Percentiles rank a stretch among this genome's conserved stretches.
Evolutionary conservation across 1,140 invertebrate species (phyloP).

Genomic region (Drusus annulatus): DNA sequence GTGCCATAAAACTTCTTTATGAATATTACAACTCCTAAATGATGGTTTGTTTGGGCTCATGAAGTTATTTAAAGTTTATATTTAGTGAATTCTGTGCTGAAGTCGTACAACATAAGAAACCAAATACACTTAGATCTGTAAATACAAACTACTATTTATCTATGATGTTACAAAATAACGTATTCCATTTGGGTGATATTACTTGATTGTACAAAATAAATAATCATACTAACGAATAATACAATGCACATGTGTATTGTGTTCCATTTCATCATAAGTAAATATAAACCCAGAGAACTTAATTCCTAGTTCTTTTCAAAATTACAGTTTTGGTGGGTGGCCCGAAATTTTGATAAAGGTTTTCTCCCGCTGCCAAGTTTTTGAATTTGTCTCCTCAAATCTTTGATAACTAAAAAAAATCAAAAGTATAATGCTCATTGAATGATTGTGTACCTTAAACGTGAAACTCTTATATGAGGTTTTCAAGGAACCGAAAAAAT

Average conservation of each 20-base stretch:
- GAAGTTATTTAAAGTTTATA: slow-evolving; percentile 13
- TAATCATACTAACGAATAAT: neutral
- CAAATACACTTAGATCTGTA: slow-evolving; percentile 38
- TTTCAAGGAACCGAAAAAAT: too few relatives aligned
- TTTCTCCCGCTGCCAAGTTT: too few relatives aligned
- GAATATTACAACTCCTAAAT: neutral
- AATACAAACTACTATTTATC: slow-evolving; percentile 34
- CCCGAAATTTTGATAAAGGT: too few relatives aligned
- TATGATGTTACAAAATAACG: slow-evolving; percentile 8
- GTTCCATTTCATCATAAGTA: neutral
- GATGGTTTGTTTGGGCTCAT: neutral
- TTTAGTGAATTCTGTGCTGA: slow-evolving; percentile 23
- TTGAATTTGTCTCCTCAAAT: too few relatives aligned
- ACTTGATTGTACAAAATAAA: slow-evolving; percentile 13
- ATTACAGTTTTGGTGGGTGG: too few relatives aligned
- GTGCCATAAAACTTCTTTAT: slow-evolving; percentile 28
- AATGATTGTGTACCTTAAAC: too few relatives aligned
- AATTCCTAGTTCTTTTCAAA: too few relatives aligned
- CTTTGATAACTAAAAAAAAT: too few relatives aligned
- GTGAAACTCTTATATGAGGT: too few relatives aligned
- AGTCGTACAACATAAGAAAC: slow-evolving; percentile 32
- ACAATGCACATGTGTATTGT: neutral
- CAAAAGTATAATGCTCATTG: too few relatives aligned
- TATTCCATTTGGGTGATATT: slow-evolving; percentile 8
- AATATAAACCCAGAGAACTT: too few relatives aligned